phyloP scores from a whole-genome alignment of 1,140 invertebrate genomes.

The Tenebrio molitor region DNA sequence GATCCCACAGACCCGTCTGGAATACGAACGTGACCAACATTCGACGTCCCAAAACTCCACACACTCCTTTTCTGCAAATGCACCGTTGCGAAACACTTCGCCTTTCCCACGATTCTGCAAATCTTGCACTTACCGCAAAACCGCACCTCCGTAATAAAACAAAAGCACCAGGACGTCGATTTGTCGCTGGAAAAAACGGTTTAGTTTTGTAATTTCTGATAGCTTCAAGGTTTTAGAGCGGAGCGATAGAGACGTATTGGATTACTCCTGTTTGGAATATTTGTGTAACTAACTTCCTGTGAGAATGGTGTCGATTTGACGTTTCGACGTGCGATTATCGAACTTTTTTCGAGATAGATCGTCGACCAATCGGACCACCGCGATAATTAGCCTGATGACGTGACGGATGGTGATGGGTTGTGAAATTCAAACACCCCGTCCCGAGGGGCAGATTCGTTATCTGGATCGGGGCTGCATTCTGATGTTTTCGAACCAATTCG shows the following conservation, averaged over 20 bases:
- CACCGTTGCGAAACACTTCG: not conserved
- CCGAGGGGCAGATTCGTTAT: constrained; percentile 29
- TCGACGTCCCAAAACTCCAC: no score
- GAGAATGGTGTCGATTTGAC: constrained; percentile 11
- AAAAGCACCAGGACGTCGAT: constrained; percentile 19
- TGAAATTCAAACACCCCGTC: constrained; percentile 17
- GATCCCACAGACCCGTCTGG: constrained; percentile 15
- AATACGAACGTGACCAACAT: constrained; percentile 1
- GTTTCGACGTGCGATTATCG: constrained; percentile 24
- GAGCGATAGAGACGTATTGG: constrained; percentile 14
- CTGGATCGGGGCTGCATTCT: not conserved
- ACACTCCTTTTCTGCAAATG: no score
- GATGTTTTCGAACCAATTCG: constrained; percentile 7
- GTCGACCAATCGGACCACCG: constrained; percentile 8
- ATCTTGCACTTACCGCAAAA: constrained; percentile 34
- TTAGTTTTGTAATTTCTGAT: constrained; percentile 2
- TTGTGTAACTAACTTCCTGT: constrained; percentile 18
- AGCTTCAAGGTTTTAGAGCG: constrained; percentile 40
- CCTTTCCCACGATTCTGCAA: constrained; percentile 30
- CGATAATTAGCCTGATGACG: constrained; percentile 25
- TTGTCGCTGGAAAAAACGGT: not conserved
- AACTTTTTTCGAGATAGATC: constrained; percentile 29
- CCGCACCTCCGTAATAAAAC: constrained; percentile 20
- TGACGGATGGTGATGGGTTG: constrained; percentile 16
- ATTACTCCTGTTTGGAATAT: constrained; percentile 33